phyloP scores from a whole-genome alignment of 2,113 vertebrate genomes.

The Onychorhynchus coronatus region DNA sequence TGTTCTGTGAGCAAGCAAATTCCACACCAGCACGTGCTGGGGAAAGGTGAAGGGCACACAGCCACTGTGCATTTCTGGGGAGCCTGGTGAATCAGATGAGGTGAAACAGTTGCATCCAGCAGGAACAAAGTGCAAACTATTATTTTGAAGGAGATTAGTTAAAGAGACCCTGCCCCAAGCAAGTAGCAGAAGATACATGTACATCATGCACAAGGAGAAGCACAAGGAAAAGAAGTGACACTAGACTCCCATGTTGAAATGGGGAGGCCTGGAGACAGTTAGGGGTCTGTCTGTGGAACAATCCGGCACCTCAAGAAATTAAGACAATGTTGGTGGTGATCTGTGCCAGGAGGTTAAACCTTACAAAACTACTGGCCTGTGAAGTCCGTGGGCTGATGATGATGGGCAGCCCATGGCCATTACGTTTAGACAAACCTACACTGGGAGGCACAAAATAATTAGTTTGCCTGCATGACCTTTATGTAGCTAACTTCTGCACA shows the following conservation, averaged over 20 bases:
- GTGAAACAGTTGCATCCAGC: not conserved
- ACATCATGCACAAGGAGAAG: not conserved
- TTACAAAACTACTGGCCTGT: not conserved
- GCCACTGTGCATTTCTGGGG: accelerated
- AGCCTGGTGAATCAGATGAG: not conserved
- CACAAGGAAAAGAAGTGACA: not conserved
- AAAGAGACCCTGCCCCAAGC: not conserved
- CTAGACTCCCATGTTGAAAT: not conserved
- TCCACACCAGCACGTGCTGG: accelerated
- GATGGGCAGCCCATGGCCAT: not conserved
- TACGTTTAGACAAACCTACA: not conserved
- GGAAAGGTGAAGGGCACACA: not conserved
- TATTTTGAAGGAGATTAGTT: not conserved
- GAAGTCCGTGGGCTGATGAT: not conserved
- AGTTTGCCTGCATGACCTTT: not conserved
- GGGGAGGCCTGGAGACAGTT: not conserved
- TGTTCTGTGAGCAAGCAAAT: not conserved
- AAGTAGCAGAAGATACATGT: accelerated
- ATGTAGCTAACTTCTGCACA: not conserved
- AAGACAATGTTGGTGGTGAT: not conserved
- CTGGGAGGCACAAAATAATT: not conserved
- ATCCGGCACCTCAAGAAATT: not conserved
- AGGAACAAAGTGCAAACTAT: not conserved
- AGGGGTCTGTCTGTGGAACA: not conserved
- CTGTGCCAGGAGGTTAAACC: not conserved